phyloP scores from a whole-genome alignment of 2,888 invertebrate genomes.

The Autographa pulchrina region DNA sequence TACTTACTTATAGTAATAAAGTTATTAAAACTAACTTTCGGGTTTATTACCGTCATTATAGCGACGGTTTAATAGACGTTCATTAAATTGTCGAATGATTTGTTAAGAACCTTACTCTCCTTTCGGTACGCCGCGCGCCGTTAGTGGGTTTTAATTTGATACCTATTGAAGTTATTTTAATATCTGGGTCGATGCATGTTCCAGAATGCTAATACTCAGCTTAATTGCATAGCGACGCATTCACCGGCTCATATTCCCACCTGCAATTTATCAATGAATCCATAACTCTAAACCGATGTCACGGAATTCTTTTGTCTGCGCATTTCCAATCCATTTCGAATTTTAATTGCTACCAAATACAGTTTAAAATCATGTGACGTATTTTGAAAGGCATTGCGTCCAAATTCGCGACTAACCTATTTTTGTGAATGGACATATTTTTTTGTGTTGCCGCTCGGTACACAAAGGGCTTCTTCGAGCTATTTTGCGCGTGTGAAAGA shows the following conservation, averaged over 20 bases:
- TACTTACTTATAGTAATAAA: conserved; percentile 53
- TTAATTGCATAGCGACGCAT: conserved; percentile 33
- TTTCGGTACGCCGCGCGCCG: conserved; percentile 15
- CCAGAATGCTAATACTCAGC: conserved; percentile 15
- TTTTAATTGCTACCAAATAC: conserved; percentile 34
- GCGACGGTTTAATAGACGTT: conserved; percentile 36
- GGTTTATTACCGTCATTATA: conserved; percentile 51
- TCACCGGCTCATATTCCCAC: conserved; percentile 32
- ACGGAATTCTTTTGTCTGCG: conserved; percentile 33
- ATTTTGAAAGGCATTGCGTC: conserved; percentile 46
- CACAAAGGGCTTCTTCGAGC: conserved; percentile 84
- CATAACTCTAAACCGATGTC: conserved; percentile 42
- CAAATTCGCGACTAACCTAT: conserved; percentile 85
- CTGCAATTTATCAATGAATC: conserved; percentile 52
- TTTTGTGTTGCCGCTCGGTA: conserved; percentile 76
- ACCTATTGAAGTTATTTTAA: conserved; percentile 16
- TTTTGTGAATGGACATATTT: conserved; percentile 87
- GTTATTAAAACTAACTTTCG: conserved; percentile 58
- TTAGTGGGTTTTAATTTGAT: conserved; percentile 29
- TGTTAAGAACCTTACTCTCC: conserved; percentile 31
- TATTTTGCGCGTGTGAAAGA: conserved; percentile 88
- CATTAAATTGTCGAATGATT: conserved; percentile 50
- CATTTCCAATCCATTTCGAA: conserved; percentile 20
- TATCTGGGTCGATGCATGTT: conserved; percentile 14
- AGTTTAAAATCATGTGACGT: conserved; percentile 56